Conservation (phyloP, 1,140 invertebrate genomes). For the Drosophila suzukii region DNA sequence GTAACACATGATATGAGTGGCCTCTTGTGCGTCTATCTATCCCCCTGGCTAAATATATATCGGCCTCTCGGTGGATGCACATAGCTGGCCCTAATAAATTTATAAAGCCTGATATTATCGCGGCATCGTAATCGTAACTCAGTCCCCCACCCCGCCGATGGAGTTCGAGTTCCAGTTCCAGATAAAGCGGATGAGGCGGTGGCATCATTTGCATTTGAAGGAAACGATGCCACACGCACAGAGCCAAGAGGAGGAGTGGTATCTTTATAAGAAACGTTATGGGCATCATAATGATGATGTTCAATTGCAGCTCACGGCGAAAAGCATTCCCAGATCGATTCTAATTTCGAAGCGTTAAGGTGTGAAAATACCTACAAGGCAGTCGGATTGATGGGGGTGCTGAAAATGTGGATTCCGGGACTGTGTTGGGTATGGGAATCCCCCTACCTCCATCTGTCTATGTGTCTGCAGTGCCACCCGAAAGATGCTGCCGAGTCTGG, state of each 20-base stretch:
- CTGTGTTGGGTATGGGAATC: neutral
- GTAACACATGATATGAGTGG: neutral
- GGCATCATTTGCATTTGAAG: slow-evolving; percentile 56
- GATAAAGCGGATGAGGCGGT: slow-evolving; percentile 15
- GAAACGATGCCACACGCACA: slow-evolving; percentile 44
- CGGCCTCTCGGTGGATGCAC: neutral
- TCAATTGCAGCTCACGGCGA: slow-evolving; percentile 24
- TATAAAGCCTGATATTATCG: slow-evolving; percentile 53
- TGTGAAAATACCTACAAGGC: slow-evolving; percentile 80
- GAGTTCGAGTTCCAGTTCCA: slow-evolving; percentile 14
- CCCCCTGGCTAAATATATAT: slow-evolving; percentile 62
- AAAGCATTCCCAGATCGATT: slow-evolving; percentile 31
- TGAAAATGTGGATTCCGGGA: slow-evolving; percentile 37
- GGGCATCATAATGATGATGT: slow-evolving; percentile 35
- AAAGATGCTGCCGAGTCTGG: slow-evolving; percentile 22
- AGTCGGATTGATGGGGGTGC: slow-evolving; percentile 54
- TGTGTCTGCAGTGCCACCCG: slow-evolving; percentile 34
- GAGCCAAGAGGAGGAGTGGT: neutral
- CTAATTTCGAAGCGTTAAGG: slow-evolving; percentile 61
- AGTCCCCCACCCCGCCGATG: slow-evolving; percentile 6
- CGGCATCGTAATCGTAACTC: slow-evolving; percentile 36
- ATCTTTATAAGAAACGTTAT: neutral
- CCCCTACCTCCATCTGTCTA: slow-evolving; percentile 5
- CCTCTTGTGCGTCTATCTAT: slow-evolving; percentile 28
- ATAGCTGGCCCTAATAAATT: slow-evolving; percentile 54